Base-by-base conservation (phyloP, 1,140 invertebrate species). In the Pseudoatta argentina region DNA sequence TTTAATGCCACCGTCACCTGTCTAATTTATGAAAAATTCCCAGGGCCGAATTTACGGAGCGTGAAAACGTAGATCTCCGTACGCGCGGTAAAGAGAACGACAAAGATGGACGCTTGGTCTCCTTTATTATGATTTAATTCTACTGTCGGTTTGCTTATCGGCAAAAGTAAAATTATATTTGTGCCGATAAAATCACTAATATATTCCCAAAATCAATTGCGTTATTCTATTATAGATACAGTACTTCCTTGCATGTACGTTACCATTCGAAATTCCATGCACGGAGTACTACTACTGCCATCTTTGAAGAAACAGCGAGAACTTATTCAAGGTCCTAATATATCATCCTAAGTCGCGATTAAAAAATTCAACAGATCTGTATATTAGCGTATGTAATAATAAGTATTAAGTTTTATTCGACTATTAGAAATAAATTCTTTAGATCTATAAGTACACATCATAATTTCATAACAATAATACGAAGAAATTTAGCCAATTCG, bases 21-120 rank as follows among this genome's bases (percentile, higher is more conserved):
- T 90, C 88, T 91, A 90, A 91, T 91, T 91, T 91, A 91, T 91
- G 89, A 90, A 91, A 91, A 91, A 90, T 91, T 91, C 89, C 66
- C 89, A 88, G 88, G 76, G 59, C 59, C 86, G 77, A 91, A 91
- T 91, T 91, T 86, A 90, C 88, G 76, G 72, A 78, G 89, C 88
- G 89, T 88, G n/a, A 91, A 91, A 63, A 77, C 64, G 64, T 72
- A 88, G 71, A 86, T 89, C 77, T 77, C 73, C 24, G 57, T 59
- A 64, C 81, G 21, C 66, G 71, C 61, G 30, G 57, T 51, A 81
- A 81, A 61, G 77, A 82, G 66, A 82, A 81, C n/a, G 64, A 86
- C 27, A 61, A 48, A 86, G 76, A 86, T 18, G 53, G 48, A 86
- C 24, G 66, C 39, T 73, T 59, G 55, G n/a, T 61, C 69, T 24